A percentile compares a stretch with the other conserved stretches of the same genome.
phyloP scores from a whole-genome alignment of 2,113 vertebrate genomes.

The Argyrosomus japonicus region DNA sequence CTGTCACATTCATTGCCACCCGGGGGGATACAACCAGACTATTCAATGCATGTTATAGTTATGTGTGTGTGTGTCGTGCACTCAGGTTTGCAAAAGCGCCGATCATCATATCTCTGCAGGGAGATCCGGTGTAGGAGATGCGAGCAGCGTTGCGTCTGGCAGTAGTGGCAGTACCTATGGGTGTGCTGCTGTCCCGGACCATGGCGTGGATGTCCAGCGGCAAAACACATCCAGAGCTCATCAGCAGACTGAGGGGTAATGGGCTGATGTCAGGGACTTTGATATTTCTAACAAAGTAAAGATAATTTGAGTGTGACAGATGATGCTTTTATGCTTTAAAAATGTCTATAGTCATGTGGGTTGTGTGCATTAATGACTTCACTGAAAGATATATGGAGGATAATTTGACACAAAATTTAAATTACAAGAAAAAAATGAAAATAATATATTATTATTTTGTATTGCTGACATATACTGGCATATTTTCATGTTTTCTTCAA shows the following conservation, averaged over 20 bases:
- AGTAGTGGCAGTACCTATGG: constrained; percentile 86
- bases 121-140: constrained; percentile 83
- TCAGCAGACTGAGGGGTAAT: constrained; percentile 89
- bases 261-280: not conserved
- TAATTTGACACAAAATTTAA: not conserved
- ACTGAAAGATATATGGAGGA: not conserved
- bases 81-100: not conserved
- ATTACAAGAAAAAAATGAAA: no score
- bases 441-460: no score
- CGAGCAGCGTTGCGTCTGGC: constrained; percentile 68
- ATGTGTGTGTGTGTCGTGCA: not conserved
- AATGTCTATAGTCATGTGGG: not conserved
- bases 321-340: not conserved
- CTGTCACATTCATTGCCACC: not conserved
- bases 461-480: no score
- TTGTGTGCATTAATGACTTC: not conserved
- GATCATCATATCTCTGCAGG: constrained; percentile 51
- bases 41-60: not conserved
- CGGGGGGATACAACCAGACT: not conserved
- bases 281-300: not conserved
- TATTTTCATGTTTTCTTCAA: no score
- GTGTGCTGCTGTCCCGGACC: constrained; percentile 88
- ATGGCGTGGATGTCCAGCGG: constrained; percentile 94
- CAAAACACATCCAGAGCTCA: constrained; percentile 88
- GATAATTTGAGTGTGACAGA: not conserved